phyloP scores from a whole-genome alignment of 2,888 invertebrate species.

The Panopea generosa region DNA sequence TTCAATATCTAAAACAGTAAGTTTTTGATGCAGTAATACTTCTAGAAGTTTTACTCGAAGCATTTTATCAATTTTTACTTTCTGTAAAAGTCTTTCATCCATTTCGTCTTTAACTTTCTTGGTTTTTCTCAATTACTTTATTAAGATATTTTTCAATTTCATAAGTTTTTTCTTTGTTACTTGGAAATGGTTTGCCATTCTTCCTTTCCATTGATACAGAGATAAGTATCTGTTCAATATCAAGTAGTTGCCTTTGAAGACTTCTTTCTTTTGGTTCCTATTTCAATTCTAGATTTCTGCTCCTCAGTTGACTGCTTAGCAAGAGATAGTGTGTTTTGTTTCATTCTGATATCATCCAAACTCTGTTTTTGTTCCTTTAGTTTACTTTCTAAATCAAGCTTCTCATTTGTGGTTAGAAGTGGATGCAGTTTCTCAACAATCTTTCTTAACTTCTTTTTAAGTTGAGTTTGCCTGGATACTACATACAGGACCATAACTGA shows the following conservation, averaged over 20 bases:
- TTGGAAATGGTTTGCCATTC: not conserved
- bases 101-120: slow-evolving; percentile 12
- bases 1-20: slow-evolving; percentile 21
- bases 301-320: slow-evolving; percentile 37
- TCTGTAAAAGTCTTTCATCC: slow-evolving; percentile 24
- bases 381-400: slow-evolving; percentile 6
- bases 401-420: slow-evolving; percentile 18
- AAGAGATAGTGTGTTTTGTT: slow-evolving; percentile 17
- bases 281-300: slow-evolving; percentile 24
- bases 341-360: slow-evolving; percentile 1
- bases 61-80: slow-evolving; percentile 25
- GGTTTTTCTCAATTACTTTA: slow-evolving; percentile 9
- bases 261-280: slow-evolving; percentile 29
- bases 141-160: not conserved
- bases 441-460: slow-evolving; percentile 16
- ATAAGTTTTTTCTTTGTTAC: not conserved
- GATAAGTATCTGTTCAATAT: slow-evolving; percentile 35
- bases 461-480: slow-evolving; percentile 10
- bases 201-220: not conserved
- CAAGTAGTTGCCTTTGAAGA: slow-evolving; percentile 25
- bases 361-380: slow-evolving; percentile 8
- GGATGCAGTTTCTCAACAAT: slow-evolving; percentile 29
- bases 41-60: slow-evolving; percentile 46
- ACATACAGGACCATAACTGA: slow-evolving; percentile 36
- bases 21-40: slow-evolving; percentile 44